Conservation (phyloP, 2,113 vertebrate species). For the Sceloporus undulatus region DNA sequence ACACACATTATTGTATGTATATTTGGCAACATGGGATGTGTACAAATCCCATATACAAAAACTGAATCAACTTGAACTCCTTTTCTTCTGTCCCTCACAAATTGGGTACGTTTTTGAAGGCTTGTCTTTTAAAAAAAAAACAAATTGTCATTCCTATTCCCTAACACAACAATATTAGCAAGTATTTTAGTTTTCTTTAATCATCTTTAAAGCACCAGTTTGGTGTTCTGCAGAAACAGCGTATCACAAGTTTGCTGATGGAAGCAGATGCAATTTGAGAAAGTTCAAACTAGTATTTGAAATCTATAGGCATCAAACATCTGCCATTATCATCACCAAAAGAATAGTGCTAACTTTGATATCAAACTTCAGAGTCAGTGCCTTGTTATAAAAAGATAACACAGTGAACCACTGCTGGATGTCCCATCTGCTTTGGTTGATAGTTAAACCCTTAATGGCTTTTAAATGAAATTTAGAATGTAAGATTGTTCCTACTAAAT, state of each 20-base stretch:
- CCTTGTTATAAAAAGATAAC: constrained; percentile 50
- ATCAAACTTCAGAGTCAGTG: constrained; percentile 25
- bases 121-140: not conserved
- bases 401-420: constrained; percentile 27
- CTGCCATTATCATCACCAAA: constrained; percentile 36
- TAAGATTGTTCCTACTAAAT: constrained; percentile 38
- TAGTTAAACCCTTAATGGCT: constrained; percentile 34
- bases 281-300: constrained; percentile 35
- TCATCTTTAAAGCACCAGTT: constrained; percentile 40
- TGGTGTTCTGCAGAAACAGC: constrained; percentile 40
- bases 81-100: not conserved
- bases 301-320: constrained; percentile 56
- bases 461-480: constrained; percentile 6
- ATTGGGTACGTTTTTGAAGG: not conserved
- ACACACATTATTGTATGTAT: not conserved
- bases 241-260: constrained; percentile 46
- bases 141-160: not conserved
- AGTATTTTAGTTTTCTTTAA: constrained; percentile 39
- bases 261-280: constrained; percentile 48
- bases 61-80: not conserved
- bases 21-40: not conserved
- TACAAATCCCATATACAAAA: not conserved
- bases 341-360: constrained; percentile 51
- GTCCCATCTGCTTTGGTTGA: constrained; percentile 42
- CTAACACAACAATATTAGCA: constrained; percentile 14